These are phyloP conservation scores for Lepidochrysops patricia DNA, from an alignment of 2,888 invertebrate species.

Conservation along the genomic window DNA sequence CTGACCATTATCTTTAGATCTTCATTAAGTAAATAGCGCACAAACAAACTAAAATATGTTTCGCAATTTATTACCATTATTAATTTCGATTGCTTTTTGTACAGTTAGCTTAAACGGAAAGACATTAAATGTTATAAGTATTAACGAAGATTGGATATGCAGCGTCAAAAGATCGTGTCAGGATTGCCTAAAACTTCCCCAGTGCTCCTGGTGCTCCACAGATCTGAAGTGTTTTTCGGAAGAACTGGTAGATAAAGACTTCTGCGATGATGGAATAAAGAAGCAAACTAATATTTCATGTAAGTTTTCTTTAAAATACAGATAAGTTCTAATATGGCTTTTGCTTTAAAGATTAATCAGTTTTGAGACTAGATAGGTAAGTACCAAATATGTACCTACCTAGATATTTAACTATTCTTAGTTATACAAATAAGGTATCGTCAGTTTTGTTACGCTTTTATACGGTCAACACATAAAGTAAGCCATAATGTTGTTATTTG, in stretches of 20 bases:
- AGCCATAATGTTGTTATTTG: too few species aligned
- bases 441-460: too few species aligned
- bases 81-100: neutral
- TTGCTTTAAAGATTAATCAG: too few species aligned
- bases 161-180: conserved; percentile 48
- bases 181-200: conserved; percentile 49
- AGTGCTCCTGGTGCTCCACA: conserved; percentile 57
- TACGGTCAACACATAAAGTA: too few species aligned
- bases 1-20: conserved; percentile 36
- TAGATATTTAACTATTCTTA: too few species aligned
- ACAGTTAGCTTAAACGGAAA: neutral
- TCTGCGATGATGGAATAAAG: conserved; percentile 42
- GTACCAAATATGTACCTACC: neutral
- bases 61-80: conserved; percentile 18
- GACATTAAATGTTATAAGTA: conserved; percentile 28
- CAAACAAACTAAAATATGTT: conserved; percentile 15
- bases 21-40: conserved; percentile 19
- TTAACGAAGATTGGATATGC: conserved; percentile 53
- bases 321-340: too few species aligned
- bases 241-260: conserved; percentile 30
- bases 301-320: conserved; percentile 31
- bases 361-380: too few species aligned
- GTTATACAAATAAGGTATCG: too few species aligned
- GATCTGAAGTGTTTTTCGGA: conserved; percentile 52
- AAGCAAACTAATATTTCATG: conserved; percentile 41